Evolutionary conservation across 2,888 invertebrate species (phyloP).

Genomic region (Adineta ricciae): DNA sequence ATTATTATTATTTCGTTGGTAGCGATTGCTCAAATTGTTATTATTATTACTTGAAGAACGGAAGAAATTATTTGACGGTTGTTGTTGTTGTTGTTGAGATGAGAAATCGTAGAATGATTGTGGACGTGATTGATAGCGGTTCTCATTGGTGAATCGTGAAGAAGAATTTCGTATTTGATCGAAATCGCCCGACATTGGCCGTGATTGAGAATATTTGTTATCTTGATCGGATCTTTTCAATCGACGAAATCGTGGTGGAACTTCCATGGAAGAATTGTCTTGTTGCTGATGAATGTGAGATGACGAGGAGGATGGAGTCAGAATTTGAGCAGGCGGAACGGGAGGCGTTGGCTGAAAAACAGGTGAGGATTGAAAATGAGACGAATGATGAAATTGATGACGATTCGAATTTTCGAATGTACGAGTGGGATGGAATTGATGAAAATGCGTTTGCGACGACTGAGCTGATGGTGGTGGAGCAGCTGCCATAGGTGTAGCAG

Average conservation of each 20-base stretch:
- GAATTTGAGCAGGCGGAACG: background rate
- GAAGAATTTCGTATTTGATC: background rate
- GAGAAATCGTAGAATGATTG: slow-evolving; percentile 14
- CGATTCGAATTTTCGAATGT: background rate
- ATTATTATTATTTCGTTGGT: background rate
- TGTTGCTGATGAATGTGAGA: background rate
- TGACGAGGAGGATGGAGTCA: background rate
- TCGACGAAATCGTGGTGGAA: background rate
- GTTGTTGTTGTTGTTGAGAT: background rate
- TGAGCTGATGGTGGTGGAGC: background rate
- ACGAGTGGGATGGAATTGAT: background rate
- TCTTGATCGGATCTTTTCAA: background rate
- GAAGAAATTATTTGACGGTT: background rate
- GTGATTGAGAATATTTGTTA: background rate
- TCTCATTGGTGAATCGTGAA: background rate
- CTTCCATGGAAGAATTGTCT: background rate
- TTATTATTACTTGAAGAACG: slow-evolving; percentile 4
- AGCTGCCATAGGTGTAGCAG: background rate
- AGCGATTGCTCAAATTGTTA: background rate
- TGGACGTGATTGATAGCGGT: background rate
- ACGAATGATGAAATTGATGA: background rate
- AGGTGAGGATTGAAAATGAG: background rate
- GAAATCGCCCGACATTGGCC: background rate
- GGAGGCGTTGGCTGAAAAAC: background rate
- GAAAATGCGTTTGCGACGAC: background rate